phyloP scores from a whole-genome alignment of 2,888 invertebrate genomes.

The Metalampra italica region DNA sequence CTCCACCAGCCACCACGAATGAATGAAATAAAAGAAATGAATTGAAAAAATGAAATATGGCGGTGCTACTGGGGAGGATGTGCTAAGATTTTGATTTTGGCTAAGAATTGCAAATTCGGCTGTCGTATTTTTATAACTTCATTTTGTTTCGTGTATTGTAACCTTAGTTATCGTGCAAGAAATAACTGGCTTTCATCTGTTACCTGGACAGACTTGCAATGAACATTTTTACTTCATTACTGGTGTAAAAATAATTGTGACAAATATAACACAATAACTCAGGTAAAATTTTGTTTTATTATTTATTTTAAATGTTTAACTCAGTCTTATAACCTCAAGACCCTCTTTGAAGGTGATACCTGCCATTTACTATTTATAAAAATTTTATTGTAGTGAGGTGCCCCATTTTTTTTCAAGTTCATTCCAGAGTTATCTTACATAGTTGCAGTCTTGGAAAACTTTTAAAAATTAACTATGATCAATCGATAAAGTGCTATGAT shows the following conservation, averaged over 20 bases:
- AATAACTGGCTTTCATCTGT: conserved; percentile 24
- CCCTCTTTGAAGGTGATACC: conserved; percentile 17
- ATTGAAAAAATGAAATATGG: conserved; percentile 65
- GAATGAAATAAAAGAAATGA: too few species aligned
- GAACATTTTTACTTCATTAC: conserved; percentile 72
- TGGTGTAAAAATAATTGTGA: conserved; percentile 78
- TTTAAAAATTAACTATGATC: neutral
- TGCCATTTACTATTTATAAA: conserved; percentile 26
- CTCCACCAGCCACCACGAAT: conserved; percentile 34
- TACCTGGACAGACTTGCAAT: conserved; percentile 60
- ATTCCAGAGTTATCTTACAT: conserved; percentile 50
- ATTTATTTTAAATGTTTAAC: conserved; percentile 15
- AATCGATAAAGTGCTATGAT: neutral
- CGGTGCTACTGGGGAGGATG: conserved; percentile 75
- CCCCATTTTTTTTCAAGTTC: conserved; percentile 66
- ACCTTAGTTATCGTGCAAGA: conserved; percentile 30
- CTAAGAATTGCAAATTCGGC: conserved; percentile 48
- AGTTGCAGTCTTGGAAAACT: conserved; percentile 14
- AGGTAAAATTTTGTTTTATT: conserved; percentile 62
- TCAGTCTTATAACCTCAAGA: conserved; percentile 14
- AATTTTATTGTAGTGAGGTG: conserved; percentile 31
- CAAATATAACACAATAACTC: conserved; percentile 63
- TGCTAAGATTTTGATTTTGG: conserved; percentile 68
- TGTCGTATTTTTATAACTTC: conserved; percentile 32
- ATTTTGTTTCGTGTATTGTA: conserved; percentile 29